Evolutionary conservation across 2,888 invertebrate genomes (phyloP), one percentile per base, ranked within the genome.

Genomic region (Ophion slaviceki): DNA sequence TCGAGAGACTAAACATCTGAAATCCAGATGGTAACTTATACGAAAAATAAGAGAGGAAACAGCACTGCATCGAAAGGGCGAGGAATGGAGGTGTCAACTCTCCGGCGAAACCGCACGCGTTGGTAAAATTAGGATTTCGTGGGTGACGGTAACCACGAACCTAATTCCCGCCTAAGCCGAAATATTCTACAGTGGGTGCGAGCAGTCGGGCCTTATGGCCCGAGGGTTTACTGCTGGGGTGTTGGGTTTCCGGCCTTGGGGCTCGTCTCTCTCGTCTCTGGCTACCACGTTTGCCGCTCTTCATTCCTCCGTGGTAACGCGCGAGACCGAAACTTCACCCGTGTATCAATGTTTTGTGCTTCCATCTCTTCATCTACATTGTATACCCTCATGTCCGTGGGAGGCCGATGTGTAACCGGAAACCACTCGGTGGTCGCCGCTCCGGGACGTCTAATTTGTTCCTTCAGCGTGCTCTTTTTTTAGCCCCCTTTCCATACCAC

Each of bases 371-470:
- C 70, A 76, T 80, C 80, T 66, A 80, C 77, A 76, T 76, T 72
- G 53, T 74, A 68, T 61, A 70, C 86, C 85, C 87, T 84, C 80
- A 84, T 87, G 88, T 88, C 89, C 88, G 89, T 88, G 88, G 89
- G 89, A 90, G 91, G 88, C 89, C 88, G 87, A 82, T 87, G 88
- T 90, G 92, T 91, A 93, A 93, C 89, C 89, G 88, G 89, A 93
- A 91, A 92, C 92, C 91, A 71, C 75, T 81, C 85, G 71, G 87
- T 75, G 64, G 83, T 88, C 83, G 71, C 88, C 90, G 88, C 90
- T 88, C 87, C 89, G 81, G 90, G 91, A 88, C 89, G 90, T 91
- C 92, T 91, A 93, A 92, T 92, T 92, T 91, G 89, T 90, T 89
- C 86, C 88, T 88, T 87, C 78, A 61, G 57, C 45, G 24, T 40